Evolutionary conservation across 2,888 invertebrate species (phyloP).

Genomic region (Gastracanthus pulcherrimus): DNA sequence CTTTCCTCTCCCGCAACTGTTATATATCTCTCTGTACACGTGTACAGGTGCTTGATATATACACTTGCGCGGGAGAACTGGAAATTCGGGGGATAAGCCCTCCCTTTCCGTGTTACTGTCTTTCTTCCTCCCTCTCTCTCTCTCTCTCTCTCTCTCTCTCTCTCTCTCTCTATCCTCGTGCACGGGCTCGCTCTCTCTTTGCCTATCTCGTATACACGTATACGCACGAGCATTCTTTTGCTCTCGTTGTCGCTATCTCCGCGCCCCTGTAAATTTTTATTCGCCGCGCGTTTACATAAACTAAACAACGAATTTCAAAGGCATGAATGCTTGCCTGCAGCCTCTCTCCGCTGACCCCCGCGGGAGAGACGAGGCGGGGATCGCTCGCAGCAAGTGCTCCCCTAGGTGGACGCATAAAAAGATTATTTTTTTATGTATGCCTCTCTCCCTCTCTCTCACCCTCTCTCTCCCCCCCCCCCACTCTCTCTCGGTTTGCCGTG

Average conservation of each 20-base stretch:
- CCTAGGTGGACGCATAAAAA: slow-evolving; percentile 37
- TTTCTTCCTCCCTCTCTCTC: not conserved
- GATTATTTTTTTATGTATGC: slow-evolving; percentile 28
- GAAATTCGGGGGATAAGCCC: slow-evolving; percentile 49
- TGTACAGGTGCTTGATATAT: slow-evolving; percentile 26
- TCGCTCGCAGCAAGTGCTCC: slow-evolving; percentile 6
- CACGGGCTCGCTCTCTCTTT: not conserved
- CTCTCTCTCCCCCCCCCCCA: too few species aligned
- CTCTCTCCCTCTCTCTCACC: too few species aligned
- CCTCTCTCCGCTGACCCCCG: not conserved
- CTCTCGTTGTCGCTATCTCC: slow-evolving; percentile 31
- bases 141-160: slow-evolving; percentile 5
- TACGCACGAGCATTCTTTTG: slow-evolving; percentile 4
- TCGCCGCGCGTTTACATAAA: slow-evolving; percentile 46
- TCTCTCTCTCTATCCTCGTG: not conserved
- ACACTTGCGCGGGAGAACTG: not conserved
- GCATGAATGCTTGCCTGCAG: not conserved
- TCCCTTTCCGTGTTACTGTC: slow-evolving; percentile 55
- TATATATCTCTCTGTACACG: too few species aligned
- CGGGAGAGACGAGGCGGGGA: not conserved
- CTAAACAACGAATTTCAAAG: slow-evolving; percentile 47
- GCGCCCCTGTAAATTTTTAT: slow-evolving; percentile 51
- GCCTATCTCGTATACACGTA: not conserved
- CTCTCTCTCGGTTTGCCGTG: too few species aligned
- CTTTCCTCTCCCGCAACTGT: not conserved